A percentile compares a stretch with the other conserved stretches of the same genome.
These are phyloP conservation scores for Alitta virens DNA, from an alignment of 2,888 invertebrate genomes.

Conservation along the genomic window DNA sequence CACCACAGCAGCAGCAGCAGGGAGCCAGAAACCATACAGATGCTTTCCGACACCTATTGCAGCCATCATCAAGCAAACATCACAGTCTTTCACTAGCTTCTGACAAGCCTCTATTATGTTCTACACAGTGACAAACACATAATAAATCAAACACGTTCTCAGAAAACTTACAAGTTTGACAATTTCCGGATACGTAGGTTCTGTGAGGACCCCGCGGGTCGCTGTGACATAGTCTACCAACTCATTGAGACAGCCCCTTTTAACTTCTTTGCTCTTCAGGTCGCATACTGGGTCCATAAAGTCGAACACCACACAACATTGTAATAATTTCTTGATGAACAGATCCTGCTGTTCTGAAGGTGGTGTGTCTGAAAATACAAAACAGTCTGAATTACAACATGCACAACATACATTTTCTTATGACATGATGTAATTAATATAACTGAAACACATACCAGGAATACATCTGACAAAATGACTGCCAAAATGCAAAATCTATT, in stretches of 20 bases:
- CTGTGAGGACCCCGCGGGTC: slow-evolving; percentile 83
- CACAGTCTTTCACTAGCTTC: not conserved
- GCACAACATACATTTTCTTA: no score
- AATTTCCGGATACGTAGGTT: slow-evolving; percentile 96
- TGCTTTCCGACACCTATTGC: no score
- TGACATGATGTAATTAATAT: no score
- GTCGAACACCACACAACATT: slow-evolving; percentile 98
- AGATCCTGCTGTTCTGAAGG: slow-evolving; percentile 91
- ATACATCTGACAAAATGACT: no score
- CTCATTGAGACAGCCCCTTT: slow-evolving; percentile 93
- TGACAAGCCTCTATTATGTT: not conserved
- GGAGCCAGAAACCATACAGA: no score
- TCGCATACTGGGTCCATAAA: slow-evolving; percentile 96
- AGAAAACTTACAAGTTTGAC: slow-evolving; percentile 85
- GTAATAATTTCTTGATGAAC: slow-evolving; percentile 93
- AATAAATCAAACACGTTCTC: not conserved
- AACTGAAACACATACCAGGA: no score
- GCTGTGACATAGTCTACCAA: slow-evolving; percentile 94
- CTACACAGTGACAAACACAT: not conserved
- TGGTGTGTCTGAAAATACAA: slow-evolving; percentile 57
- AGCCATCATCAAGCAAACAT: not conserved
- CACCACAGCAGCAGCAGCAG: no score
- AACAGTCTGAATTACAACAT: no score
- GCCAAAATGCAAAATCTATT: no score
- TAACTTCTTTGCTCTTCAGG: slow-evolving; percentile 98